Percentiles rank a stretch among this genome's conserved stretches.
Evolutionary conservation across 1,140 invertebrate species (phyloP).

Genomic region (Cydia splendana): DNA sequence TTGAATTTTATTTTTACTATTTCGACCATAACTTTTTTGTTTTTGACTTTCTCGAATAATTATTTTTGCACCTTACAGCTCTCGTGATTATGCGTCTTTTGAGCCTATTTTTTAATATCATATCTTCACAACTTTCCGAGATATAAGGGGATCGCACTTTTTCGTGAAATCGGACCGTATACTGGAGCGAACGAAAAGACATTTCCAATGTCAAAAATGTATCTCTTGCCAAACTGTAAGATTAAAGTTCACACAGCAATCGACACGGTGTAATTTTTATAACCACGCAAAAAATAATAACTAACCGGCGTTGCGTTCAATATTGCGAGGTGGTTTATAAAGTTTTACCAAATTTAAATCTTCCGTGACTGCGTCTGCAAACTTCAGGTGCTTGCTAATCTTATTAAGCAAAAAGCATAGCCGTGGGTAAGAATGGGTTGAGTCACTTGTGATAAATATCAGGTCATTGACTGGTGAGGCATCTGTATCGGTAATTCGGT

Average conservation of each 20-base stretch:
- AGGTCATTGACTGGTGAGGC: neutral
- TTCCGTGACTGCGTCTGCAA: slow-evolving; percentile 6
- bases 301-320: neutral
- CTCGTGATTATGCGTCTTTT: too few relatives aligned
- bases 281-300: slow-evolving; percentile 14
- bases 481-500: neutral
- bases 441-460: neutral
- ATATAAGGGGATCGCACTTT: too few relatives aligned
- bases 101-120: too few relatives aligned
- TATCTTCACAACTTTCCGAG: too few relatives aligned
- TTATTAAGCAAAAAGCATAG: neutral
- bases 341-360: slow-evolving; percentile 2
- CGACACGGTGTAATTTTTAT: slow-evolving; percentile 1
- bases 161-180: too few relatives aligned
- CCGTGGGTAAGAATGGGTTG: neutral
- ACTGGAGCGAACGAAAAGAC: too few relatives aligned
- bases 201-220: too few relatives aligned
- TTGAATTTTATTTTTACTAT: too few relatives aligned
- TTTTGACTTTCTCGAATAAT: too few relatives aligned
- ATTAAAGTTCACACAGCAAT: neutral
- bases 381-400: neutral
- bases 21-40: too few relatives aligned
- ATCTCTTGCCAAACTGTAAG: too few relatives aligned
- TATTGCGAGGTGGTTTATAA: slow-evolving; percentile 8
- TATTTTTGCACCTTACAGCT: too few relatives aligned